phyloP scores from a whole-genome alignment of 2,113 vertebrate species.

The Thamnaconus septentrionalis region DNA sequence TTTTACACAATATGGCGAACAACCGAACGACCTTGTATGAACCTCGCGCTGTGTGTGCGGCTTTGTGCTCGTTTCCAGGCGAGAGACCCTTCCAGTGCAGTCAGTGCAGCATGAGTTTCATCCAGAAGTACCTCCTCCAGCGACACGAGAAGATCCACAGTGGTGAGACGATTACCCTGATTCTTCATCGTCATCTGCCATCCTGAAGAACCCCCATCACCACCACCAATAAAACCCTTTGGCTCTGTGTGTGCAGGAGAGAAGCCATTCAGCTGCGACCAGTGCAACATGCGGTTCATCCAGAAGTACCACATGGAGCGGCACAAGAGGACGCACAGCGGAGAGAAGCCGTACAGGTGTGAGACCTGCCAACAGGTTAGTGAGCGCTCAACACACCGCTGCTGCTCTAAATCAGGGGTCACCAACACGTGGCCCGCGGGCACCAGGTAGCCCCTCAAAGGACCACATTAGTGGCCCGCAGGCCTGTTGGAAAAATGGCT shows the following conservation, averaged over 20 bases:
- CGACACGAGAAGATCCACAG: slow-evolving; percentile 98
- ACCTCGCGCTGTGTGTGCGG: no score
- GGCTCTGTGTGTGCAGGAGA: slow-evolving; percentile 75
- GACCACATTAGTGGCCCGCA: no score
- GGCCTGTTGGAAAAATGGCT: no score
- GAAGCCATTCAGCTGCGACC: slow-evolving; percentile 97
- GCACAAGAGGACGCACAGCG: slow-evolving; percentile 98
- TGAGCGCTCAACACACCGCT: neutral
- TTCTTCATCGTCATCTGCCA: neutral
- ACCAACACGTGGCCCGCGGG: no score
- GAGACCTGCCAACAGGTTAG: slow-evolving; percentile 95
- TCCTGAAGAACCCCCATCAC: no score
- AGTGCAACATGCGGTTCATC: slow-evolving; percentile 99
- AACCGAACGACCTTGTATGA: no score
- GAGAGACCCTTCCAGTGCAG: slow-evolving; percentile 97
- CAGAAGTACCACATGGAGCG: slow-evolving; percentile 99
- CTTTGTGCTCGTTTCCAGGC: slow-evolving; percentile 62
- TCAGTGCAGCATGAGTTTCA: slow-evolving; percentile 99
- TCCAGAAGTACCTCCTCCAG: slow-evolving; percentile 98
- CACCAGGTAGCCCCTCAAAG: no score
- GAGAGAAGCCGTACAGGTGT: slow-evolving; percentile 99
- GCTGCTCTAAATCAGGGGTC: no score
- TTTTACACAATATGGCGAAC: no score
- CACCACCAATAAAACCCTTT: no score
- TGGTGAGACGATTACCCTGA: slow-evolving; percentile 62